Conservation (phyloP, 2,113 vertebrate genomes). For the Bambusicola thoracicus region DNA sequence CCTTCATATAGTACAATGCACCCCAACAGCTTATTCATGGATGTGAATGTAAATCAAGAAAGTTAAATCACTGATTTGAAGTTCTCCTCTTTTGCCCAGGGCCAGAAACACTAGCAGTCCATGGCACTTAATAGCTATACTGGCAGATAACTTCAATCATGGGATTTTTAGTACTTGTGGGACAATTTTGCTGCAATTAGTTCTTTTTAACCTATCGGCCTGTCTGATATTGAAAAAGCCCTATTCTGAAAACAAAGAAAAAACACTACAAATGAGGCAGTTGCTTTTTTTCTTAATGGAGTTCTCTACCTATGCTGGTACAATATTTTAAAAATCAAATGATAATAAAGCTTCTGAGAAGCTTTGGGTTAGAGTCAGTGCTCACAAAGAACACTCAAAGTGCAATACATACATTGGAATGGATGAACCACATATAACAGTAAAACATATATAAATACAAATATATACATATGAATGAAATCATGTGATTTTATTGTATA, state of each 20-base stretch:
- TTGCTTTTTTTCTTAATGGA: neutral
- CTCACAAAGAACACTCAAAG: neutral
- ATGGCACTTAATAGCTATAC: neutral
- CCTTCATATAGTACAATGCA: neutral
- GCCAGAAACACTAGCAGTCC: neutral
- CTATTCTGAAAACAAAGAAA: neutral
- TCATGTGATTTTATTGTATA: neutral
- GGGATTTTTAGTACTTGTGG: neutral
- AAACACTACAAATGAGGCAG: neutral
- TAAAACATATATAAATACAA: neutral
- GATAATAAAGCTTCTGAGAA: neutral
- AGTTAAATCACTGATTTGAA: neutral
- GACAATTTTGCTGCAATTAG: neutral
- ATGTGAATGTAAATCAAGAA: neutral
- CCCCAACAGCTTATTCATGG: slow-evolving; percentile 16
- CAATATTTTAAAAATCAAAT: neutral
- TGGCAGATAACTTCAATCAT: neutral
- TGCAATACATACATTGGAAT: neutral
- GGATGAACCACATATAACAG: rapidly evolving
- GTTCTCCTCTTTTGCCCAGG: neutral
- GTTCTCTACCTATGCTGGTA: neutral
- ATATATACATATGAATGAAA: neutral
- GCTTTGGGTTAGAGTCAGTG: neutral
- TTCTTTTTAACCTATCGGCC: neutral
- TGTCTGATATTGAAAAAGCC: neutral